phyloP scores from a whole-genome alignment of 2,888 invertebrate genomes.

The Stictocephala bisonia region DNA sequence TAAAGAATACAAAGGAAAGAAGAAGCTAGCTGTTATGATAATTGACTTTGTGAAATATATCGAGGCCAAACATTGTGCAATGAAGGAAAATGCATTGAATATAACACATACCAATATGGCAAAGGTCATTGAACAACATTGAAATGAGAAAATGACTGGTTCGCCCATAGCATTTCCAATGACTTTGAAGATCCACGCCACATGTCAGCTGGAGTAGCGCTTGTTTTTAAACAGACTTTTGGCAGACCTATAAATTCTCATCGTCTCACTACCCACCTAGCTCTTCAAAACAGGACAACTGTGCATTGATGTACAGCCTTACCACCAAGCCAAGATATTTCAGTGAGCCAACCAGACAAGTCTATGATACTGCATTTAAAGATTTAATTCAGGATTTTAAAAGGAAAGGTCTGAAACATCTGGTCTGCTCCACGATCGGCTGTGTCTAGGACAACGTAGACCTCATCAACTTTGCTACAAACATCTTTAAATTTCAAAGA shows the following conservation, averaged over 20 bases:
- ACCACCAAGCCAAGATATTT: constrained; percentile 3
- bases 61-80: too few relatives aligned
- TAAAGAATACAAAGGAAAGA: too few relatives aligned
- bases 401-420: background rate
- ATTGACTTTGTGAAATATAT: too few relatives aligned
- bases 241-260: background rate
- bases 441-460: background rate
- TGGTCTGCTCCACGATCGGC: background rate
- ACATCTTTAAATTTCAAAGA: background rate
- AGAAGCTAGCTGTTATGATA: too few relatives aligned
- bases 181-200: background rate
- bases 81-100: too few relatives aligned
- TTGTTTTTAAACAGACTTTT: background rate
- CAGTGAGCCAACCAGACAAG: background rate
- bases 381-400: background rate
- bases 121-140: background rate
- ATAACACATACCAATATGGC: background rate
- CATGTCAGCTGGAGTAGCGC: background rate
- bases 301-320: background rate
- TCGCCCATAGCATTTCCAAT: constrained; percentile 1
- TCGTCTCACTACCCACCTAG: background rate
- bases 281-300: background rate
- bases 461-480: background rate
- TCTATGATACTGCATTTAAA: background rate
- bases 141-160: background rate